phyloP scores from a whole-genome alignment of 2,113 vertebrate genomes.

The Pachypanchax playfairii region DNA sequence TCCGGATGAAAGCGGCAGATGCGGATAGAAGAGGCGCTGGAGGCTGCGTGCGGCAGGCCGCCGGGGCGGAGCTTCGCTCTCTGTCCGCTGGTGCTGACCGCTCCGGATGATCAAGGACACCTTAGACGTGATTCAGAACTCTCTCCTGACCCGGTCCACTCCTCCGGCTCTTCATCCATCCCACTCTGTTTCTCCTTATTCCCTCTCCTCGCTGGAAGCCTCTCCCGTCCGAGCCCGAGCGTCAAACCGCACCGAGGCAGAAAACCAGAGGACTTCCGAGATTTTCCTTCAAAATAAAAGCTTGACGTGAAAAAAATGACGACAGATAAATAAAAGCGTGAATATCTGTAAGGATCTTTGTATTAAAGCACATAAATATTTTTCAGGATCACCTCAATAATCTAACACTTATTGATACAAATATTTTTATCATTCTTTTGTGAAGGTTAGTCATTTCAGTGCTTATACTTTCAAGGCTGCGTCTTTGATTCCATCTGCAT shows the following conservation, averaged over 20 bases:
- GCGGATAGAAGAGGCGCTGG: conserved; percentile 4
- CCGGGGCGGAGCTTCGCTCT: conserved; percentile 9
- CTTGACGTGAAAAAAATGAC: rapidly evolving
- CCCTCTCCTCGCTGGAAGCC: conserved; percentile 9
- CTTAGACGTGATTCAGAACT: conserved; percentile 1
- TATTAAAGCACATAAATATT: background rate
- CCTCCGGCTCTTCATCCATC: conserved; percentile 46
- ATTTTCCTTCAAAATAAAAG: conserved; percentile 61
- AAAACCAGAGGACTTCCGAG: background rate
- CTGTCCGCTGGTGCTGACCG: background rate
- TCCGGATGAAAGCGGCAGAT: background rate
- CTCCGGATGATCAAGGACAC: conserved; percentile 39
- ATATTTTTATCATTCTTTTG: background rate
- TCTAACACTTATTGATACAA: background rate
- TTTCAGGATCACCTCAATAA: background rate
- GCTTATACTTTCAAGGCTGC: conserved; percentile 32
- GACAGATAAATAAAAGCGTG: background rate
- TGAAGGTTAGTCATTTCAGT: background rate
- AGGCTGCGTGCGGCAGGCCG: conserved; percentile 31
- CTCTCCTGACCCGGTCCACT: conserved; percentile 45
- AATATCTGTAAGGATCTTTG: background rate
- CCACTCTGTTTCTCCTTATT: conserved; percentile 25
- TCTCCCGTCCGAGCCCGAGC: background rate
- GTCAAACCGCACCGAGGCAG: background rate
- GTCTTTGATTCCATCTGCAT: background rate